A percentile compares a stretch with the other conserved stretches of the same genome.
phyloP scores from a whole-genome alignment of 2,888 invertebrate genomes.

The Balanococcus diminutus region DNA sequence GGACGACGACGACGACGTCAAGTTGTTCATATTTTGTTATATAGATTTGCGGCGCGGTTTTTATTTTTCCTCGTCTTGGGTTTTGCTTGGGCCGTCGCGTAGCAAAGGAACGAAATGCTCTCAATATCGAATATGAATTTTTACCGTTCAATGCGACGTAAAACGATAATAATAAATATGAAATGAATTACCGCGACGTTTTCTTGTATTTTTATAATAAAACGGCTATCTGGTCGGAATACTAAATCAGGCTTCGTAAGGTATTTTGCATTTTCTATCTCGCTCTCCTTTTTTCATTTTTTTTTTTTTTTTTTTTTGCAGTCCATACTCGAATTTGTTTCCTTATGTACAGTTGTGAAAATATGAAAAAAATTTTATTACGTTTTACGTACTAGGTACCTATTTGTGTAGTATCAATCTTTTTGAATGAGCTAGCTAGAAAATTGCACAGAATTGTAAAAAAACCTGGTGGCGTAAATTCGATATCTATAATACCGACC shows the following conservation, averaged over 20 bases:
- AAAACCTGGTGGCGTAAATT: not conserved
- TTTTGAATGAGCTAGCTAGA: not conserved
- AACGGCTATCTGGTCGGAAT: constrained; percentile 30
- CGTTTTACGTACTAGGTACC: not conserved
- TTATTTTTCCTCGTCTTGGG: not conserved
- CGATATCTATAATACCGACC: not conserved
- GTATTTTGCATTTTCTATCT: constrained; percentile 25
- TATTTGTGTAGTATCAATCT: not conserved
- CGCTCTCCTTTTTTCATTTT: not conserved
- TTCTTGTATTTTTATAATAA: constrained; percentile 44
- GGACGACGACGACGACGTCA: not conserved
- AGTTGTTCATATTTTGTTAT: constrained; percentile 39
- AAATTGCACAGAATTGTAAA: not conserved
- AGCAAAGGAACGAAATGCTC: not conserved
- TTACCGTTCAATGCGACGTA: constrained; percentile 42
- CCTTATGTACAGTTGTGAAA: not conserved
- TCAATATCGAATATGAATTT: constrained; percentile 43
- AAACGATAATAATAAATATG: constrained; percentile 44
- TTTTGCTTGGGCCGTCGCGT: not conserved
- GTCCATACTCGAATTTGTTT: not conserved
- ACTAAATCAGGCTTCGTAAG: constrained; percentile 39
- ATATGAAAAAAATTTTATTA: constrained; percentile 10
- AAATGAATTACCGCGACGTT: constrained; percentile 43
- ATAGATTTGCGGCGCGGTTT: constrained; percentile 18
- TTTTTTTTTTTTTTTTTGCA: not conserved